These are phyloP conservation scores for Scarus forsteni DNA, from an alignment of 2,797 vertebrate species.

Conservation along the genomic window DNA sequence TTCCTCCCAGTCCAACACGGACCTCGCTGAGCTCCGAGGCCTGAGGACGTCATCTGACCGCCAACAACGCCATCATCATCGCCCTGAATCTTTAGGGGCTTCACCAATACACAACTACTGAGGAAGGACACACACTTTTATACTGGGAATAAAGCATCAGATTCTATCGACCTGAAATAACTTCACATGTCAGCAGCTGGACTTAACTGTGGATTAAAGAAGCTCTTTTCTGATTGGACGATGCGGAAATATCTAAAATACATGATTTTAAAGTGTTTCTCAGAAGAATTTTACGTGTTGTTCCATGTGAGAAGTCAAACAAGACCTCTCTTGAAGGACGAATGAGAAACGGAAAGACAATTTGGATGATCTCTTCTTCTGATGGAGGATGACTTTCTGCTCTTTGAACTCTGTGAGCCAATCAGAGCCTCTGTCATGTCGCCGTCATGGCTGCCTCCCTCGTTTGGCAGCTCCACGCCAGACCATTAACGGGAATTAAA, in stretches of 20 bases:
- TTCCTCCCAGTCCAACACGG: slow-evolving; percentile 94
- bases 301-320: slow-evolving; percentile 3
- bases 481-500: not conserved
- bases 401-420: slow-evolving; percentile 1
- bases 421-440: slow-evolving; percentile 2
- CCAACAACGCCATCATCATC: not conserved
- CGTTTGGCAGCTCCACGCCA: slow-evolving; percentile 1
- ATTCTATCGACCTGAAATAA: not conserved
- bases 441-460: not conserved
- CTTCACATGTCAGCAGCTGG: slow-evolving; percentile 6
- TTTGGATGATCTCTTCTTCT: not conserved
- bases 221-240: not conserved
- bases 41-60: slow-evolving; percentile 45
- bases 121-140: slow-evolving; percentile 24
- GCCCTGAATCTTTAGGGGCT: not conserved
- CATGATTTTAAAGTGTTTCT: slow-evolving; percentile 2
- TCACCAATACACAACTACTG: slow-evolving; percentile 63
- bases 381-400: not conserved
- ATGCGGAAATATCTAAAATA: not conserved
- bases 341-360: slow-evolving; percentile 2
- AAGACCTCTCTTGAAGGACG: not conserved
- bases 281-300: not conserved
- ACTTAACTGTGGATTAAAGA: not conserved
- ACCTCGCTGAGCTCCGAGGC: slow-evolving; percentile 90
- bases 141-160: too few species aligned